Conservation (phyloP, 2,888 invertebrate species). For the Trichacis sp. region DNA sequence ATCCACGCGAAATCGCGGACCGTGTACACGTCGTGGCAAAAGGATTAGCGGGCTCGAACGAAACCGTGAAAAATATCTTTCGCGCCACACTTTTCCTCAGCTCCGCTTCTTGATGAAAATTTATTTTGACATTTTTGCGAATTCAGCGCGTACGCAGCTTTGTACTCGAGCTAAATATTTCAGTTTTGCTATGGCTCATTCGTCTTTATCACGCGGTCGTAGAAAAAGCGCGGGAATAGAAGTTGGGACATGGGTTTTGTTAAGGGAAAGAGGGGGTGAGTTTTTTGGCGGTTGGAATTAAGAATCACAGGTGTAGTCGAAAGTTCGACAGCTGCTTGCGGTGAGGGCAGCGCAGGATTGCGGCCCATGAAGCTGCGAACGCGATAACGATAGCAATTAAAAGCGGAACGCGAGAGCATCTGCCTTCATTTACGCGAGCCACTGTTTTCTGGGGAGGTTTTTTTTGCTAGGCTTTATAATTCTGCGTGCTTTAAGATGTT, state of each 20-base stretch:
- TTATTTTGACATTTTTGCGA: slow-evolving; percentile 17
- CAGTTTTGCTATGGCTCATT: too few relatives aligned
- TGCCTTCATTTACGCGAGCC: too few relatives aligned
- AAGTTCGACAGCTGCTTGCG: slow-evolving; percentile 43
- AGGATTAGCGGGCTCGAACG: slow-evolving; percentile 36
- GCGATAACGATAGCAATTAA: slow-evolving; percentile 62
- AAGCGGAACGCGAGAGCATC: slow-evolving; percentile 46
- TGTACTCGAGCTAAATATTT: too few relatives aligned
- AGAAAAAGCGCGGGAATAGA: too few relatives aligned
- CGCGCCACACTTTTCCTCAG: slow-evolving; percentile 23
- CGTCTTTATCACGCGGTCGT: too few relatives aligned
- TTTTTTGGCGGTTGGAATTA: too few relatives aligned
- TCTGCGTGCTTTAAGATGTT: too few relatives aligned
- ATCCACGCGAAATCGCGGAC: slow-evolving; percentile 1
- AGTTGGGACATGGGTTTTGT: too few relatives aligned
- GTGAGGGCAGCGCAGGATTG: slow-evolving; percentile 46
- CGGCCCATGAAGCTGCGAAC: slow-evolving; percentile 60
- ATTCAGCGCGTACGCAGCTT: background rate
- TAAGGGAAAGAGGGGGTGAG: too few relatives aligned
- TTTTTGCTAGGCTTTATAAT: too few relatives aligned
- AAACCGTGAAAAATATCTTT: slow-evolving; percentile 34
- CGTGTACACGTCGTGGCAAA: slow-evolving; percentile 28
- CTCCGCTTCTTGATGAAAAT: slow-evolving; percentile 34
- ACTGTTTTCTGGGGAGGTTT: too few relatives aligned
- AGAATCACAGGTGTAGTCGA: slow-evolving; percentile 25